Base-by-base conservation (phyloP, 2,888 invertebrate genomes). In the Chymomyza fuscimana region DNA sequence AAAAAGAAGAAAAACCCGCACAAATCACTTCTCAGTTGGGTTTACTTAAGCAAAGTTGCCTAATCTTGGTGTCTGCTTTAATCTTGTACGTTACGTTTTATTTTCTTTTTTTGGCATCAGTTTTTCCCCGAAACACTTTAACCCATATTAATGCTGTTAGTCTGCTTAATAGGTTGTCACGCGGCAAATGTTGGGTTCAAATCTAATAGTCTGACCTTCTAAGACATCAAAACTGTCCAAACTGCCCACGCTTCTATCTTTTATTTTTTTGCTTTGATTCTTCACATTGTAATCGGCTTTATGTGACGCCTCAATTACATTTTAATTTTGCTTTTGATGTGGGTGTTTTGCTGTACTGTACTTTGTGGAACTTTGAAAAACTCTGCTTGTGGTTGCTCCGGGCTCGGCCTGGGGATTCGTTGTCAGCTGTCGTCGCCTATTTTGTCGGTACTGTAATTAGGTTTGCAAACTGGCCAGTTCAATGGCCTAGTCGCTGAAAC, bases 261-360 rank as follows among this genome's bases (percentile, higher is more conserved):
- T 7, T 32, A 5, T 1, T 40, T 40, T 40, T 2, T 40, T 40
- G 40, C 40, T 46, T 46, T 46, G 40, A 46, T 46, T 46, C 2
- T 3, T 46, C 12, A 54, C 22, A 54, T 54, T 22, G 16, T 54
- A 54, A 54, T 54, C 54, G 54, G 54, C 54, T 54, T 54, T 22
- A 19, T 54, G 54, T 2, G 54, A 54, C 22, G 54, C 54, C 54
- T 54, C 22, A 54, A 54, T 54, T 54, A 54, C 54, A 19, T 54
- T 54, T 54, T 22, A 7, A 54, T 54, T 16, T 54, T 54, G 54
- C 16, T 22, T 54, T 54, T 54, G 54, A 54, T 54, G 54, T 54
- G 22, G 54, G 54, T 54, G 22, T 22, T 19, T 16, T 54, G 54
- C 3, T 19, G 2, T 46, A 46, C 40, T 40, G 40, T 40, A 52